Percentiles rank a stretch among this genome's conserved stretches.
phyloP scores from a whole-genome alignment of 2,113 vertebrate genomes.

The Lepus europaeus region DNA sequence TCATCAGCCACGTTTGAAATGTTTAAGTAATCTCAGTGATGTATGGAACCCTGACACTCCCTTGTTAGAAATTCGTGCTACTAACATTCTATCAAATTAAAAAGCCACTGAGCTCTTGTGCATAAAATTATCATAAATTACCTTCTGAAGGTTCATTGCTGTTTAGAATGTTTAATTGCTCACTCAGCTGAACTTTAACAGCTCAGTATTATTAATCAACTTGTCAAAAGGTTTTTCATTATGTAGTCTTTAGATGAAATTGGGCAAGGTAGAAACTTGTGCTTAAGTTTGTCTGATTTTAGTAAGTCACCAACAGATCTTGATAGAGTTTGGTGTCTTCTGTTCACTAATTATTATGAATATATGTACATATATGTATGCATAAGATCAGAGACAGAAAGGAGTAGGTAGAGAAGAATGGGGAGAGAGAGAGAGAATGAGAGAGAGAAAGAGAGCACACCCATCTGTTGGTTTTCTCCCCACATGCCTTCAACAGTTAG shows the following conservation, averaged over 20 bases:
- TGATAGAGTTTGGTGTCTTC: slow-evolving; percentile 63
- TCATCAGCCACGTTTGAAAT: slow-evolving; percentile 95
- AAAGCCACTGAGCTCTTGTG: slow-evolving; percentile 92
- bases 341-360: slow-evolving; percentile 55
- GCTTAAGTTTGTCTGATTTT: slow-evolving; percentile 71
- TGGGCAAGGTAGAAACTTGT: slow-evolving; percentile 75
- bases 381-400: too few species aligned
- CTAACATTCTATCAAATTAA: slow-evolving; percentile 96
- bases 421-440: too few species aligned
- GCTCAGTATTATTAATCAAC: slow-evolving; percentile 90
- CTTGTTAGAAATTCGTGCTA: slow-evolving; percentile 92
- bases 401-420: too few species aligned
- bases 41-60: slow-evolving; percentile 93
- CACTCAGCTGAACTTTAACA: slow-evolving; percentile 89
- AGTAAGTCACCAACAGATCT: slow-evolving; percentile 77
- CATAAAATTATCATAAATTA: slow-evolving; percentile 95
- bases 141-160: slow-evolving; percentile 90
- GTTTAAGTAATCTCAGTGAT: slow-evolving; percentile 96
- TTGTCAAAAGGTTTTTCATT: slow-evolving; percentile 88
- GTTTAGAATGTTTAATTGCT: slow-evolving; percentile 93
- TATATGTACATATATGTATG: too few species aligned
- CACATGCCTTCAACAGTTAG: too few species aligned
- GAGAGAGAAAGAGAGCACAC: too few species aligned
- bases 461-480: too few species aligned
- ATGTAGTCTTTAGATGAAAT: slow-evolving; percentile 78